Conservation (phyloP, 2,797 vertebrate genomes). For the Pempheris klunzingeri region DNA sequence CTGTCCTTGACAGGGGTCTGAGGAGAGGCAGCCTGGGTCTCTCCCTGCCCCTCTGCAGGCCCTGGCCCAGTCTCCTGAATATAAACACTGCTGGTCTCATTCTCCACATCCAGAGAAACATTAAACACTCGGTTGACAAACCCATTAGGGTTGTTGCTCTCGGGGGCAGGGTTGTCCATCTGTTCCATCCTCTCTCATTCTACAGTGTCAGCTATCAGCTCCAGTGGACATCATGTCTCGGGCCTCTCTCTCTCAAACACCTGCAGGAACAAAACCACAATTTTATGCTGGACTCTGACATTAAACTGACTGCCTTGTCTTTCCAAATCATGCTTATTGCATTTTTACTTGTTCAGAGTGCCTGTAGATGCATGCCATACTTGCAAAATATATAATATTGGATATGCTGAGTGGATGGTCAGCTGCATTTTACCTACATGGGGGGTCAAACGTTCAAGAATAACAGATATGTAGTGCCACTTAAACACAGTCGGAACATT, state of each 20-base stretch:
- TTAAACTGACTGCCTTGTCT: conserved; percentile 38
- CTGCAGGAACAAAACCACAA: conserved; percentile 67
- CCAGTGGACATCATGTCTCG: conserved; percentile 69
- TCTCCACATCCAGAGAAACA: conserved; percentile 84
- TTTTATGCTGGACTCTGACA: conserved; percentile 52
- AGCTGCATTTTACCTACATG: neutral
- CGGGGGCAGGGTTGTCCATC: conserved; percentile 73
- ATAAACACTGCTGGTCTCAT: conserved; percentile 79
- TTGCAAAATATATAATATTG: conserved; percentile 11
- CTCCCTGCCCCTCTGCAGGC: conserved; percentile 70
- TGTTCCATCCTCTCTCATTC: conserved; percentile 87
- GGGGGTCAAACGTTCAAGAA: conserved; percentile 21
- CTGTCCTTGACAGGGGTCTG: conserved; percentile 78
- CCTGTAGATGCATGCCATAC: neutral
- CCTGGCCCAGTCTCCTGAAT: conserved; percentile 78
- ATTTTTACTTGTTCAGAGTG: conserved; percentile 4
- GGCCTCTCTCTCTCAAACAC: conserved; percentile 61
- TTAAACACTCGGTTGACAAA: conserved; percentile 90
- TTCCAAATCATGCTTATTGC: conserved; percentile 18
- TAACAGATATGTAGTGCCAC: neutral
- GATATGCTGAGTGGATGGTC: neutral
- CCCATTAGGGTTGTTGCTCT: conserved; percentile 87
- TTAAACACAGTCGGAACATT: conserved; percentile 20
- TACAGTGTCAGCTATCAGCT: conserved; percentile 83
- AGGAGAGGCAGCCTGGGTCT: conserved; percentile 68